Base-by-base conservation (phyloP, 2,797 vertebrate species). In the Hafferia zeledoni region DNA sequence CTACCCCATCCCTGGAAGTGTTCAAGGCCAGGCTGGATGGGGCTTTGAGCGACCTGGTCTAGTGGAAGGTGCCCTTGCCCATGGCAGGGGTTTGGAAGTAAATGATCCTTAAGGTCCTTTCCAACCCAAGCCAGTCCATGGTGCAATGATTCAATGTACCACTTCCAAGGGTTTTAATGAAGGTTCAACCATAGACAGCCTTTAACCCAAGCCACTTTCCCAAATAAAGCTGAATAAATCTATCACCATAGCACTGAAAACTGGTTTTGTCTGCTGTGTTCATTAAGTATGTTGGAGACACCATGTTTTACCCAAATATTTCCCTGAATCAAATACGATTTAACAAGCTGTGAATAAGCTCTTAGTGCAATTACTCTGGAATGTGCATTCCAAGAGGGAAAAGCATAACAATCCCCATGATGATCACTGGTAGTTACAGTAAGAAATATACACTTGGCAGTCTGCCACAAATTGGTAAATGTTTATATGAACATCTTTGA, bases 371-470 rank as follows among this genome's bases (percentile, higher is more conserved):
- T 90, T 94, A 91, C 41, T 59, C 80, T 88, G 88, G 77, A 96
- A 95, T 13, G 25, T 60, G 83, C 47, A 88, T 90, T 95, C 83
- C 83, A 90, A 78, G 76, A 93, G 95, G 87, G 90, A 94, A 94
- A 94, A 88, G 63, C 63, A 90, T 47, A 61, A 90, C 65, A 90
- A 93, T 83, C 59, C 90, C 91, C 94, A 85, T 6, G 69, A 92
- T 75, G 76, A 94, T 91, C 91, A 70, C 55, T 94, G 70, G 43
- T 88, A 83, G 83, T 86, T 95, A 90, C 83, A 72, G 47, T 52
- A 78, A 88, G 85, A 94, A 95, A 95, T 69, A 93, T 5, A 89
- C 50, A 63, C 39, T 95, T 96, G 94, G 95, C 94, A 89, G 85
- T 76, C 88, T 87, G 93, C 91, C 94, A 95, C 63, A 76, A 71